Base-by-base conservation (phyloP, 2,797 vertebrate species). In the Coluber constrictor region DNA sequence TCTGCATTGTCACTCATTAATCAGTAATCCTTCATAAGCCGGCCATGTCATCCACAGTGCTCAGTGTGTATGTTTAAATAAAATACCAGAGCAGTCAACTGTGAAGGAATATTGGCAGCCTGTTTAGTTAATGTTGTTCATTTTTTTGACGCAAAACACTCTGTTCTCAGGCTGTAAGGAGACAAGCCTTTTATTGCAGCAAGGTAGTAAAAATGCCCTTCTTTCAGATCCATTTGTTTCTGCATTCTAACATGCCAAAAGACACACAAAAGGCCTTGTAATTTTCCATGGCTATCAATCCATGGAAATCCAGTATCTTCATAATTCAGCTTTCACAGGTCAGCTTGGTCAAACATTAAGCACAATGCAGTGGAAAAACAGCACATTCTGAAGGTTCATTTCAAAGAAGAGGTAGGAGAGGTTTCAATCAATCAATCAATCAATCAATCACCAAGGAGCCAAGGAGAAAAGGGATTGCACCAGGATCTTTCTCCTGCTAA, bases 31-130 rank as follows among this genome's bases (percentile, higher is more conserved):
- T 94, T 95, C 93, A 83, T 83, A 93, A 94, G 93, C 86, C 87
- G 90, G 86, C 93, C 66, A 91, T 94, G 89, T 94, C 55, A 93
- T 93, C 96, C 79, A 83, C 0, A 63, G 86, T 59, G 83, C 15
- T 92, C 91, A 92, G 2, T 43, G 12, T 90, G 61, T 89, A 93
- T 93, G 91, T 56, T 88, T 90, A 95, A 95, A 93, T 95, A 94
- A 95, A 95, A 93, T 95, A 94, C 54, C 43, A 89, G 74, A 89
- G 95, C 88, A 91, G 93, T 94, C 92, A 93, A 87, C 93, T 93
- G 92, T 90, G 93, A 92, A 91, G 94, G 94, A 94, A 91, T 56
- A 94, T n/a, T 94, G 66, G 2, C 56, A 92, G 92, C 60, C 66
- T 94, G 57, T 94, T 94, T 95, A 51, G 93, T 92, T 93, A 90